Evolutionary conservation across 2,113 vertebrate genomes (phyloP).

Genomic region (Axis porcinus): DNA sequence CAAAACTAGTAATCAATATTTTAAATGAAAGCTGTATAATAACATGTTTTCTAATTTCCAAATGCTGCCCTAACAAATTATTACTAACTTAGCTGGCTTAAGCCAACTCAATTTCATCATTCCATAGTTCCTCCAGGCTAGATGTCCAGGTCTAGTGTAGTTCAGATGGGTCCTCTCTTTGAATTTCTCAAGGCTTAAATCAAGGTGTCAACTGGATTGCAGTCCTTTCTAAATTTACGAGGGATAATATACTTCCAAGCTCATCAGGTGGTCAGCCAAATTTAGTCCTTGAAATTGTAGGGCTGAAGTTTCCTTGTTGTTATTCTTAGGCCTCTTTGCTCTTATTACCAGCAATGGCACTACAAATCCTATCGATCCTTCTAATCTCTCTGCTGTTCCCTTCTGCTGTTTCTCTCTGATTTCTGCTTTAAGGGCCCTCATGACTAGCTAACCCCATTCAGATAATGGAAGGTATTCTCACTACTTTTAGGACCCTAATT

Average conservation of each 20-base stretch:
- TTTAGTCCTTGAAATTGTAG: neutral
- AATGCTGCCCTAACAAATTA: neutral
- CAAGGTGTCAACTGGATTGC: neutral
- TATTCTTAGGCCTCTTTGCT: neutral
- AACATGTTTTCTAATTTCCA: neutral
- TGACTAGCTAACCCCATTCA: neutral
- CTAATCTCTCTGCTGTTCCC: neutral
- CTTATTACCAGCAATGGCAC: neutral
- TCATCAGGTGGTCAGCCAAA: neutral
- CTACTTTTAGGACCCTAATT: neutral
- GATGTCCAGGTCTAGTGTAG: neutral
- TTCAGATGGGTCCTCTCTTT: neutral
- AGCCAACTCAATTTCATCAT: neutral
- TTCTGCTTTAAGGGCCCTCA: neutral
- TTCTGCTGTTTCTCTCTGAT: neutral
- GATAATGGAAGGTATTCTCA: neutral
- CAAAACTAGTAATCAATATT: neutral
- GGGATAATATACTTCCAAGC: neutral
- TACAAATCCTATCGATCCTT: neutral
- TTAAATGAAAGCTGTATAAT: neutral
- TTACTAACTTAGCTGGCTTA: neutral
- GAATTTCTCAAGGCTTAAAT: neutral
- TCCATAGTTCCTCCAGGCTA: neutral
- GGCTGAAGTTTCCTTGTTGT: neutral
- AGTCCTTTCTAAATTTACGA: neutral